Conservation (phyloP, 2,113 vertebrate genomes). For the Conger conger region DNA sequence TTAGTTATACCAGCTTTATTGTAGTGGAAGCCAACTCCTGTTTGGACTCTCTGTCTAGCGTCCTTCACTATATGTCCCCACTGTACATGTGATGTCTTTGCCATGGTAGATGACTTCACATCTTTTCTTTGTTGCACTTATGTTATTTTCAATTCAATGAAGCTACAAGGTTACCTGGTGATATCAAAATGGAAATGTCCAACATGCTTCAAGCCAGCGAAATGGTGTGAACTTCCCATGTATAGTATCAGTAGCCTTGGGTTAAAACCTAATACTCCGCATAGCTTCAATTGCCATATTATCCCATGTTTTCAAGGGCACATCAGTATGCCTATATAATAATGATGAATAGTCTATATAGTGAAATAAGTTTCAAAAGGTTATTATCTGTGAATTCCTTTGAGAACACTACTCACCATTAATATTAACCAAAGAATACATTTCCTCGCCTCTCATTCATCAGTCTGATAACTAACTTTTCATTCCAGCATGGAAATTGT, state of each 20-base stretch:
- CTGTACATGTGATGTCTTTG: neutral
- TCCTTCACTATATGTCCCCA: too few relatives aligned
- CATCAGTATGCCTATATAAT: neutral
- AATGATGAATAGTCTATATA: neutral
- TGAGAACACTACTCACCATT: neutral
- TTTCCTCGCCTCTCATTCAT: conserved; percentile 1
- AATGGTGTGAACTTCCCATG: neutral
- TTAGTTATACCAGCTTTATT: too few relatives aligned
- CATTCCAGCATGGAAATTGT: neutral
- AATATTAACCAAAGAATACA: neutral
- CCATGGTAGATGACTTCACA: neutral
- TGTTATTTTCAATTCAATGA: neutral
- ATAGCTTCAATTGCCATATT: neutral
- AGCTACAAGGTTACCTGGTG: neutral
- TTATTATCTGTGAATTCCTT: conserved; percentile 3
- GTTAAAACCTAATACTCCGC: neutral
- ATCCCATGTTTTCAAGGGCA: neutral
- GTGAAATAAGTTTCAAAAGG: neutral
- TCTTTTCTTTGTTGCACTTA: neutral
- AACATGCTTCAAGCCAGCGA: too few relatives aligned
- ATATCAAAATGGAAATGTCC: neutral
- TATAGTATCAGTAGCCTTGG: neutral
- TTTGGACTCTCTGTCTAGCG: too few relatives aligned
- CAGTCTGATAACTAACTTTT: conserved; percentile 20
- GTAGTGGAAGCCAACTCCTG: too few relatives aligned